Evolutionary conservation across 2,113 vertebrate genomes (phyloP).

Genomic region (Tetraodon nigroviridis): DNA sequence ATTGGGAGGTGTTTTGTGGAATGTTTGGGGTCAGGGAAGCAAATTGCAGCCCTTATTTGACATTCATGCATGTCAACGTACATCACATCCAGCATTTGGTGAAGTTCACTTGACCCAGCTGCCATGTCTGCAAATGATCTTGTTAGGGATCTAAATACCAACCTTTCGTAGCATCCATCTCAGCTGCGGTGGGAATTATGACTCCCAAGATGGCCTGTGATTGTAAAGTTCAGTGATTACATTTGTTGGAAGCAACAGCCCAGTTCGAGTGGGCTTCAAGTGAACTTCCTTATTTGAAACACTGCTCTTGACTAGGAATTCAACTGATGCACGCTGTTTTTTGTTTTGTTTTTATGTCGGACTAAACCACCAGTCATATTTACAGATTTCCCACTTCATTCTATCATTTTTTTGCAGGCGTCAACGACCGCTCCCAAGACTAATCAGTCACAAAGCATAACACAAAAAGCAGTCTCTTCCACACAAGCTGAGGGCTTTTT

Average conservation of each 20-base stretch:
- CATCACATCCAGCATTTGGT: too few species aligned
- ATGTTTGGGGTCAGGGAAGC: conserved; percentile 5
- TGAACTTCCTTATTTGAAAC: conserved; percentile 26
- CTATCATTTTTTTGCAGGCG: conserved; percentile 67
- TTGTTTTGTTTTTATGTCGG: conserved; percentile 17
- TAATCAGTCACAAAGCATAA: conserved; percentile 55
- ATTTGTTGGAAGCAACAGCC: neutral
- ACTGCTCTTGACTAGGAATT: neutral
- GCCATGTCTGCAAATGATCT: too few species aligned
- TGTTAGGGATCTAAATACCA: too few species aligned
- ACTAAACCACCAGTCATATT: conserved; percentile 23
- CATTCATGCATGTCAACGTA: too few species aligned
- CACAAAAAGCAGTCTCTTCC: conserved; percentile 32
- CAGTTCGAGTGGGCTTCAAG: conserved; percentile 30
- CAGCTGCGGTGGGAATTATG: too few species aligned
- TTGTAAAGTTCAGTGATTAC: neutral
- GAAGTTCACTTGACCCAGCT: too few species aligned
- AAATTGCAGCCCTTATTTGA: neutral
- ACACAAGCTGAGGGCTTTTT: conserved; percentile 25
- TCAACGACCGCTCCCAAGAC: conserved; percentile 49
- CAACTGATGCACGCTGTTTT: conserved; percentile 26
- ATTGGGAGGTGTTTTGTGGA: too few species aligned
- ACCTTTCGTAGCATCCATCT: too few species aligned
- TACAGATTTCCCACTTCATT: conserved; percentile 49
- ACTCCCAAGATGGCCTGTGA: too few species aligned